Evolutionary conservation across 1,140 invertebrate genomes (phyloP).

Genomic region (Uloborus diversus): DNA sequence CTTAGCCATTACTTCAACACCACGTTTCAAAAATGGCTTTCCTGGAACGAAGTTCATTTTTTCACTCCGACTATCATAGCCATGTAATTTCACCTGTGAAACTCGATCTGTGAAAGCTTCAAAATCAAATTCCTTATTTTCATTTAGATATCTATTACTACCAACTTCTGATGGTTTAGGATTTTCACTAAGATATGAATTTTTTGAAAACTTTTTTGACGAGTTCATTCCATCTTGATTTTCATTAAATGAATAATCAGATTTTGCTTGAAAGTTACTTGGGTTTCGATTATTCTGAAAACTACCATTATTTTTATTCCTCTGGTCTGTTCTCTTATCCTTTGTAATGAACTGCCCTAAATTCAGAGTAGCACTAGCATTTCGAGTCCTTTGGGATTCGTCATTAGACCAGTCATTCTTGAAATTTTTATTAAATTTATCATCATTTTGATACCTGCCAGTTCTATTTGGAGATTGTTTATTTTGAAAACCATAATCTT

Average conservation of each 20-base stretch:
- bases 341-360: slow-evolving; percentile 1
- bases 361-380: background rate
- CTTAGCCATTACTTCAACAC: slow-evolving; percentile 84
- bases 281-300: slow-evolving; percentile 19
- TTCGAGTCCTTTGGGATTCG: background rate
- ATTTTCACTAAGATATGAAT: background rate
- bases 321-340: slow-evolving; percentile 19
- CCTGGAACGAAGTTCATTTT: background rate
- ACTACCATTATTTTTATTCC: slow-evolving; percentile 21
- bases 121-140: slow-evolving; percentile 9
- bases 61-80: slow-evolving; percentile 11
- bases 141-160: slow-evolving; percentile 15
- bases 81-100: slow-evolving; percentile 29
- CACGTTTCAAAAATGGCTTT: slow-evolving; percentile 65
- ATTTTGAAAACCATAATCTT: slow-evolving; percentile 8
- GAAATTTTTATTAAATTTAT: background rate
- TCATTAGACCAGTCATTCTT: background rate
- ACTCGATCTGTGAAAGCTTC: slow-evolving; percentile 20
- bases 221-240: slow-evolving; percentile 5
- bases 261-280: slow-evolving; percentile 11
- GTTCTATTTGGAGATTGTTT: slow-evolving; percentile 5
- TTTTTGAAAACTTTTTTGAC: background rate
- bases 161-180: background rate
- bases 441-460: background rate
- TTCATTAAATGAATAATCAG: slow-evolving; percentile 7